Percentiles rank a stretch among this genome's conserved stretches.
These are phyloP conservation scores for Tuta absoluta DNA, from an alignment of 2,888 invertebrate species.

Conservation along the genomic window DNA sequence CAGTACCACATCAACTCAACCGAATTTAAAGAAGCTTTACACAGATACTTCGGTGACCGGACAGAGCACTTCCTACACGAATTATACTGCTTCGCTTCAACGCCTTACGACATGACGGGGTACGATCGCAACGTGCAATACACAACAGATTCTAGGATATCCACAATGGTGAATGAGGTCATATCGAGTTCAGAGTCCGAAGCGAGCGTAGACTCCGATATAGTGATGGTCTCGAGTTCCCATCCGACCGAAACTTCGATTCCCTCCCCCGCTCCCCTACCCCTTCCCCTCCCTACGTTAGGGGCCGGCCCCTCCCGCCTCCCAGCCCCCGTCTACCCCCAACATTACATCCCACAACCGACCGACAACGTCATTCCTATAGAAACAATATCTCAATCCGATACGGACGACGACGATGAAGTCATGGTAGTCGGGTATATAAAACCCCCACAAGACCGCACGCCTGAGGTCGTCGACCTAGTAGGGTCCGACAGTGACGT, in stretches of 20 bases:
- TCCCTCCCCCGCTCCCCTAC: conserved; percentile 31
- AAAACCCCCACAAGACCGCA: conserved; percentile 84
- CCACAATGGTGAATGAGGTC: conserved; percentile 80
- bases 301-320: conserved; percentile 40
- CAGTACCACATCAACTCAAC: conserved; percentile 84
- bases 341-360: conserved; percentile 52
- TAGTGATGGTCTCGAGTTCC: conserved; percentile 63
- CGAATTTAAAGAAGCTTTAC: conserved; percentile 86
- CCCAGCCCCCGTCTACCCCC: conserved; percentile 55
- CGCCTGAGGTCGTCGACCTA: conserved; percentile 84
- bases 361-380: conserved; percentile 63
- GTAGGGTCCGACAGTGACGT: conserved; percentile 80
- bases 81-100: conserved; percentile 91
- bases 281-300: conserved; percentile 27
- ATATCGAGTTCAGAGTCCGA: conserved; percentile 66
- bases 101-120: conserved; percentile 91
- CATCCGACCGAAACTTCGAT: conserved; percentile 44
- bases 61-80: conserved; percentile 96
- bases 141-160: conserved; percentile 78
- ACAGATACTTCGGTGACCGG: conserved; percentile 85
- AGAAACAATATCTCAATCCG: conserved; percentile 74
- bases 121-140: conserved; percentile 88
- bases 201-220: conserved; percentile 62
- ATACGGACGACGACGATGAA: conserved; percentile 77
- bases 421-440: conserved; percentile 84